phyloP scores from a whole-genome alignment of 2,797 vertebrate genomes.

The Anisognathus igniventris region DNA sequence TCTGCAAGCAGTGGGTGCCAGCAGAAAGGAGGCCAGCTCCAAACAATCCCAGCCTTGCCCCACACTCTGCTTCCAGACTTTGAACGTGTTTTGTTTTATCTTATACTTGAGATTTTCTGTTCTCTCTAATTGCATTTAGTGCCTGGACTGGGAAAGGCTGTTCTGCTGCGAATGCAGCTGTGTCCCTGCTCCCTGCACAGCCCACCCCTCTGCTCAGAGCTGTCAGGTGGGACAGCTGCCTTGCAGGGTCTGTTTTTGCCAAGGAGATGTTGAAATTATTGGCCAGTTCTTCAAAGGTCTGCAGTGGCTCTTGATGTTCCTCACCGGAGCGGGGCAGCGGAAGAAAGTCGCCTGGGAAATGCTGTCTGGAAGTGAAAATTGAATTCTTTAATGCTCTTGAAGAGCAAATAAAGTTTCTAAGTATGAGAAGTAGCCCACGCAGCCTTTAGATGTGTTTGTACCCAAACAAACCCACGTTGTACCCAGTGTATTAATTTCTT shows the following conservation, averaged over 20 bases:
- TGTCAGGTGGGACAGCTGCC: not conserved
- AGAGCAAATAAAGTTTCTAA: not conserved
- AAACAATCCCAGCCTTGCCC: not conserved
- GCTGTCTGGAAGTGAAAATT: conserved; percentile 31
- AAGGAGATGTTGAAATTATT: conserved; percentile 31
- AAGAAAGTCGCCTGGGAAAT: conserved; percentile 49
- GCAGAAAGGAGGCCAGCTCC: conserved; percentile 7
- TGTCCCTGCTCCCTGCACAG: not conserved
- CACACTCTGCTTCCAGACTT: not conserved
- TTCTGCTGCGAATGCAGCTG: not conserved
- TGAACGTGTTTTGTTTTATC: not conserved
- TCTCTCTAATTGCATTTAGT: not conserved
- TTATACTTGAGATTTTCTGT: not conserved
- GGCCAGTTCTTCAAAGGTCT: conserved; percentile 41
- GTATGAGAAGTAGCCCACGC: conserved; percentile 37
- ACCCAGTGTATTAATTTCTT: not conserved
- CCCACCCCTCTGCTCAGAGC: not conserved
- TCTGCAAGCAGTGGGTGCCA: not conserved
- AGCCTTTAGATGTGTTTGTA: not conserved
- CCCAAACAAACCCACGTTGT: conserved; percentile 43
- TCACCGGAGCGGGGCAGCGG: conserved; percentile 26
- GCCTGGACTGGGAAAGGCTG: not conserved
- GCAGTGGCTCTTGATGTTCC: conserved; percentile 22
- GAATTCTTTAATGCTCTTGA: conserved; percentile 7
- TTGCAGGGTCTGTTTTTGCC: conserved; percentile 6